phyloP scores from a whole-genome alignment of 2,113 vertebrate species.

The Casuarius casuarius region DNA sequence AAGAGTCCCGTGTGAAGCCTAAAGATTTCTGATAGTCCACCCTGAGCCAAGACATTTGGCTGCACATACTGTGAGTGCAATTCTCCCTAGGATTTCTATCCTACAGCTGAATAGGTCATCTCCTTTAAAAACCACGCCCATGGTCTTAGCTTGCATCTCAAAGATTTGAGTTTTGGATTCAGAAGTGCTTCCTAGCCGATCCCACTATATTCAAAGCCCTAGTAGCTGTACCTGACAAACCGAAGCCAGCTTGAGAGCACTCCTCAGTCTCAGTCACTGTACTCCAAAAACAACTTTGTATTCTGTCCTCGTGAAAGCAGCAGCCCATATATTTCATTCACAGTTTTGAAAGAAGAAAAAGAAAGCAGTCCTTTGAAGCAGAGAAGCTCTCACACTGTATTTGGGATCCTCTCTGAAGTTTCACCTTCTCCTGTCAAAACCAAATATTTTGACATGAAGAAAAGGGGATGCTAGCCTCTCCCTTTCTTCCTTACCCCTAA shows the following conservation, averaged over 20 bases:
- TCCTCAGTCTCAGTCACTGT: not conserved
- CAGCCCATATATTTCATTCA: conserved; percentile 8
- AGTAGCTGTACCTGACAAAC: conserved; percentile 38
- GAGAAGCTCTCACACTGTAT: not conserved
- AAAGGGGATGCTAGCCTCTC: not conserved
- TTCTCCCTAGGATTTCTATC: conserved; percentile 28
- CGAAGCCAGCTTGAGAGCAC: conserved; percentile 5
- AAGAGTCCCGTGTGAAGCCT: conserved; percentile 2
- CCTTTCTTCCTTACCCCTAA: not conserved
- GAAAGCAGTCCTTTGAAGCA: not conserved
- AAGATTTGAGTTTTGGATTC: not conserved
- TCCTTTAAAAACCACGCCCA: conserved; percentile 28
- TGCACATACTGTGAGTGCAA: not conserved
- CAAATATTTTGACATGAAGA: not conserved
- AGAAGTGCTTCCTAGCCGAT: conserved; percentile 40
- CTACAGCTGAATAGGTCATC: conserved; percentile 16
- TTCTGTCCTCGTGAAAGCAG: conserved; percentile 12
- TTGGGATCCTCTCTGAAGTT: conserved; percentile 41
- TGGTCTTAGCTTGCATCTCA: not conserved
- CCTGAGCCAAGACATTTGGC: conserved; percentile 42
- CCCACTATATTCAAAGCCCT: not conserved
- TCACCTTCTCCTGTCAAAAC: conserved; percentile 11
- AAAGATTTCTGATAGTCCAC: not conserved
- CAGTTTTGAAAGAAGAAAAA: not conserved
- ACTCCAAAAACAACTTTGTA: not conserved